A percentile compares a stretch with the other conserved stretches of the same genome.
Evolutionary conservation across 2,888 invertebrate species (phyloP).

Genomic region (Pimpla rufipes): DNA sequence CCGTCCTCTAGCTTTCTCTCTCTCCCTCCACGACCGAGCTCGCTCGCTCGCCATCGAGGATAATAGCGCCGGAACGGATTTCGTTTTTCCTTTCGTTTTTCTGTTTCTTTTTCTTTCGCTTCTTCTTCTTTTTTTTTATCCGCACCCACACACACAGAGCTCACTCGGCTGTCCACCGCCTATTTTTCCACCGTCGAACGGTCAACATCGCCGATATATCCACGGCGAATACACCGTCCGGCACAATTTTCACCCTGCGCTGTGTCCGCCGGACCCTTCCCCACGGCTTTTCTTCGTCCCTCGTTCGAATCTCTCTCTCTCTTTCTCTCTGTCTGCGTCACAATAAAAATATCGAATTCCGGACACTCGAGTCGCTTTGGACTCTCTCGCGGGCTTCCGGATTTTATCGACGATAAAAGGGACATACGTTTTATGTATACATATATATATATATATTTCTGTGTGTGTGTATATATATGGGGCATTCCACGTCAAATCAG

Average conservation of each 20-base stretch:
- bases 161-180: conserved; percentile 23
- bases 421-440: conserved; percentile 45
- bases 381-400: conserved; percentile 66
- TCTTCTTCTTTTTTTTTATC: conserved; percentile 47
- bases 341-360: conserved; percentile 72
- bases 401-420: conserved; percentile 74
- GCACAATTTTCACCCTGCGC: conserved; percentile 15
- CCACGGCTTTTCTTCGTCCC: conserved; percentile 4
- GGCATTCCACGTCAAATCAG: too few species aligned
- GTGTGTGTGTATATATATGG: not conserved
- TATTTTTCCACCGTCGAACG: conserved; percentile 61
- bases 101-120: too few species aligned
- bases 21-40: conserved; percentile 30
- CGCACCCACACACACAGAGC: conserved; percentile 33
- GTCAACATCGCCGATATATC: conserved; percentile 41
- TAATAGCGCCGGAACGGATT: conserved; percentile 61
- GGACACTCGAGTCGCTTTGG: conserved; percentile 66
- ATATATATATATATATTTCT: not conserved
- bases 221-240: conserved; percentile 13
- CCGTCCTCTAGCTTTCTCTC: not conserved
- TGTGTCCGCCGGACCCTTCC: not conserved
- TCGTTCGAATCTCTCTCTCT: conserved; percentile 23
- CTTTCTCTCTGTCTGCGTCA: conserved; percentile 58
- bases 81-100: conserved; percentile 29
- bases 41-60: conserved; percentile 63